A percentile compares a stretch with the other conserved stretches of the same genome.
Evolutionary conservation across 2,888 invertebrate genomes (phyloP).

Genomic region (Sarcophaga variegata): DNA sequence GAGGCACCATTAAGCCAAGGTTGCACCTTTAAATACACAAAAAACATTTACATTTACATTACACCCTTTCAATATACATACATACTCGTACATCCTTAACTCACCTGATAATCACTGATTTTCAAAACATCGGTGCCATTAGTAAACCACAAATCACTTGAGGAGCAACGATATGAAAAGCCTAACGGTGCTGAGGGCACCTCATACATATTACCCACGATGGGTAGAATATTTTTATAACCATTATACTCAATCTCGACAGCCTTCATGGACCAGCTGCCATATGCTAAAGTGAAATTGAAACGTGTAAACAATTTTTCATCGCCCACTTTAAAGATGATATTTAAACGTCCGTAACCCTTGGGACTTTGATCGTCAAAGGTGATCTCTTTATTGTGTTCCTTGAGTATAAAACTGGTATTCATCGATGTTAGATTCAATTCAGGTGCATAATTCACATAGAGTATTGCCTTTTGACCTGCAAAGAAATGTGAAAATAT

Average conservation of each 20-base stretch:
- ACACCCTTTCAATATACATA: background rate
- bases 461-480: conserved; percentile 83
- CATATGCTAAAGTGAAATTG: conserved; percentile 83
- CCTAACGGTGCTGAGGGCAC: conserved; percentile 83
- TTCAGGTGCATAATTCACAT: conserved; percentile 83
- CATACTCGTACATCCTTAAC: background rate
- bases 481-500: background rate
- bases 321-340: conserved; percentile 76
- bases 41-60: background rate
- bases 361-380: conserved; percentile 77
- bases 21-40: conserved; percentile 82
- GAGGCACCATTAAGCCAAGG: conserved; percentile 83
- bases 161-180: conserved; percentile 84
- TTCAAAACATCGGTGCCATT: conserved; percentile 82
- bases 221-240: conserved; percentile 72
- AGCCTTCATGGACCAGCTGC: conserved; percentile 84
- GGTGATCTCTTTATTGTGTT: conserved; percentile 77
- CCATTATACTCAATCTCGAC: conserved; percentile 83
- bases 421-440: conserved; percentile 77
- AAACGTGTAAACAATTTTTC: conserved; percentile 84
- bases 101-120: conserved; percentile 83
- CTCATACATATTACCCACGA: conserved; percentile 75
- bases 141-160: conserved; percentile 82
- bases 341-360: conserved; percentile 77
- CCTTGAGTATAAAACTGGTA: conserved; percentile 73